Base-by-base conservation (phyloP, 2,888 invertebrate genomes). In the Muschampia plurimacula region DNA sequence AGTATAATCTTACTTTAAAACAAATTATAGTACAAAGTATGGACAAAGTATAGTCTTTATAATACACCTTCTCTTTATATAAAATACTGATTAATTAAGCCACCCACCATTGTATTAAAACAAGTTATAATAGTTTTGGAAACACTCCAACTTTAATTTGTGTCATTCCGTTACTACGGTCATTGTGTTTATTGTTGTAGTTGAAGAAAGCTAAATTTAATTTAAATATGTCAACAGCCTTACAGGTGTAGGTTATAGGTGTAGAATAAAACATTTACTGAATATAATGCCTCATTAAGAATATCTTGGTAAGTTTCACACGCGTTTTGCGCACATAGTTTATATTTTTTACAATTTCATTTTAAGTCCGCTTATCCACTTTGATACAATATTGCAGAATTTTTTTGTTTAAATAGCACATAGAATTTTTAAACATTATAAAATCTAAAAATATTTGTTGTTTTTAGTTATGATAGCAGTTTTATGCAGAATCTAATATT, bases 81-180 rank as follows among this genome's bases (percentile, higher is more conserved):
- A 22, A 9, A 55, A 55, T 55, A 55, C 55, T 22, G 55, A 55
- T 55, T 55, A 55, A 55, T 55, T 65, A 55, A 44, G 41, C 13
- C 52, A n/a, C n/a, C n/a, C n/a, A 22, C 46, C 57, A 36, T 12
- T 32, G 57, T 13, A 64, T 36, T 44, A 32, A 28, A 39, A 60
- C 12, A 39, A 68, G 68, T 60, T 46, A 60, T 60, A 60, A 68
- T 68, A 49, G 65, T 57, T 65, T 39, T 70, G 71, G 66, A 65
- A 9, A 12, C 36, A 12, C 65, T 65, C 71, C 65, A 72, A 66
- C 28, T 59, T 68, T 49, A 69, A 69, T 65, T n/a, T 67, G 64
- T 36, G 64, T 36, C n/a, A 59, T 52, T 49, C 22, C 57, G 36
- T 59, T 71, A 60, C 59, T 49, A 69, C 60, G 39, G 41, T 62